Percentiles rank a stretch among this genome's conserved stretches.
Evolutionary conservation across 1,140 invertebrate genomes (phyloP).

Genomic region (Lasioglossum albipes): DNA sequence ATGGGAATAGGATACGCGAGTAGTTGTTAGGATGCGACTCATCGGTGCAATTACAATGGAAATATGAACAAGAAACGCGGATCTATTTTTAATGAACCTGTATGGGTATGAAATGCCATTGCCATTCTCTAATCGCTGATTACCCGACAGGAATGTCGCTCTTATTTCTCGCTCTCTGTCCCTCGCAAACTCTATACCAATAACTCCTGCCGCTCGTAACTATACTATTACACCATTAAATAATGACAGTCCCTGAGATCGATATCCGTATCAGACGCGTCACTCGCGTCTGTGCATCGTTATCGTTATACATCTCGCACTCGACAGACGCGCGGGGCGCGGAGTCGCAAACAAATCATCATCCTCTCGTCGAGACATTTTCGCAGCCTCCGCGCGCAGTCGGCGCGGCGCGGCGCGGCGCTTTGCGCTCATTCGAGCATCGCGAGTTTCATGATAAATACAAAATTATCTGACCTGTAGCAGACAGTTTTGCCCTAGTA

Average conservation of each 20-base stretch:
- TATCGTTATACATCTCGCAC: too few relatives aligned
- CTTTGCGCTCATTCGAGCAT: too few relatives aligned
- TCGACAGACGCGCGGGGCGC: too few relatives aligned
- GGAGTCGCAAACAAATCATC: background rate
- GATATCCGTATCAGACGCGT: constrained; percentile 9
- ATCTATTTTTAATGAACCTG: constrained; percentile 3
- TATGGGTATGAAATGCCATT: constrained; percentile 11
- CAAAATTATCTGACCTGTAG: too few relatives aligned
- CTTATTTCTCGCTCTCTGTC: background rate
- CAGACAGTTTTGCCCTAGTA: too few relatives aligned
- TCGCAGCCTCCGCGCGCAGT: too few relatives aligned
- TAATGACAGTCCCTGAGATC: constrained; percentile 9
- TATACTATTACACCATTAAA: constrained; percentile 25
- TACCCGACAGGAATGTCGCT: constrained; percentile 1
- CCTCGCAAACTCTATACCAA: background rate
- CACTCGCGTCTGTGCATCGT: background rate
- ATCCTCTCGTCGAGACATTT: too few relatives aligned
- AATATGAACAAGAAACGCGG: background rate
- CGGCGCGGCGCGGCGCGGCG: too few relatives aligned
- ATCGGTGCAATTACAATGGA: background rate
- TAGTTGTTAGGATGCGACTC: background rate
- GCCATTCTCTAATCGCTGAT: constrained; percentile 6
- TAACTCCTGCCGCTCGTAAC: background rate
- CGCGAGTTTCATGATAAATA: too few relatives aligned
- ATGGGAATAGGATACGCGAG: too few relatives aligned